Base-by-base conservation (phyloP, 1,140 invertebrate species). In the Ceratina calcarata region DNA sequence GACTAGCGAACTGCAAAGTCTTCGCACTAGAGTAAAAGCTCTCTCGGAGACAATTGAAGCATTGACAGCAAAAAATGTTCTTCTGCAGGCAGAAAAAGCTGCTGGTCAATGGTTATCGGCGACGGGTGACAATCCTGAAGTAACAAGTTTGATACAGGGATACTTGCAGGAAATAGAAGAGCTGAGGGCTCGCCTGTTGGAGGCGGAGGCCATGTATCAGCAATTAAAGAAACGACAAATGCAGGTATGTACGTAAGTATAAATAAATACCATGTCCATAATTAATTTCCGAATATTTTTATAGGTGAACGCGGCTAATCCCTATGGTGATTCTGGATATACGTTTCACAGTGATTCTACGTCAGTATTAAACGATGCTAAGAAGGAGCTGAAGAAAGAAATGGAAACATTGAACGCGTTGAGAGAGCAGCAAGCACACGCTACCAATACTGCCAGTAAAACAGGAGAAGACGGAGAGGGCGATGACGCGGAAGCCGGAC, bases 81-180 rank as follows among this genome's bases (percentile, higher is more conserved):
- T 97, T 71, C 93, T 99, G 2, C 87, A 98, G 53, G 95, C 97
- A 0, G 96, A 99, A 89, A 96, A 96, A 91, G 96, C 95, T 24
- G 92, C 95, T 1, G 94, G 95, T 20, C 94, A 93, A 51, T 97
- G 96, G 96, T 93, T 95, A 62, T 93, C 93, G 22, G 91, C 94
- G 22, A 93, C 94, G 58, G 92, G 91, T 37, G 93, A 91, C 10
- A 90, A 90, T 24, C 87, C 82, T 58, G 93, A 94, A 82, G 95
- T 98, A 12, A 94, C 94, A 2, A 94, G 95, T 82, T 93, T 98
- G 87, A 94, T 97, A 16, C 95, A 97, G 90, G 96, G 95, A 3
- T 99, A 99, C 91, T 92, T 99, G 18, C 95, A 95, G 89, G 98
- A 99, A 93, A 98, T 99, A 82, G 98, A 99, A 93, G 96, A 98